Evolutionary conservation across 1,140 invertebrate species (phyloP), one percentile per base, ranked within the genome.

Genomic region (Caenorhabditis latens): DNA sequence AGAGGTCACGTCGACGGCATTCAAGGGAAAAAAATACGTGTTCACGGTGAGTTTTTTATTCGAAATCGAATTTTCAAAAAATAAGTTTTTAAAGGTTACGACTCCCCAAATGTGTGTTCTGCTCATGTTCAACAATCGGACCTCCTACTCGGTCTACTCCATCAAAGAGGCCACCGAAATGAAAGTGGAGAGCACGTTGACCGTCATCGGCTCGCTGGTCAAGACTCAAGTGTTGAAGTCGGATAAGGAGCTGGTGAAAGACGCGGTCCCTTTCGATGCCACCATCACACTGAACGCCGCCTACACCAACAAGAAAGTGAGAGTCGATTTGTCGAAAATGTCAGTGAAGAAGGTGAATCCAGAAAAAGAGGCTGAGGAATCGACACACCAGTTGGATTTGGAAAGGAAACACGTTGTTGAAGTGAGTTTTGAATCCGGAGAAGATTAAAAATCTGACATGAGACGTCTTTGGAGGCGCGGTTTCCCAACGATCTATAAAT

Each of bases 351-450:
- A 99, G 94, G 96, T 97, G 46, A 94, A 94, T 97, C 90, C 98
- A 0, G 65, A 48, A 97, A 93, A 97, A 88, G 98, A 99, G 94
- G 97, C 98, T 93, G 97, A 99, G 93, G 95, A 32, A 32, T 32
- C 32, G 32, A 32, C 32, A 32, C 32, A 32, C 32, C 32, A 1
- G 32, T 32, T 32, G 32, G 32, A 32, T 32, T 32, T 96, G 67
- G 98, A 98, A 55, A 97, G 99, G 93, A 98, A 98, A 93, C 96
- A 98, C 93, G 98, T 99, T 92, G 98, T 99, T 93, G 98, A 99
- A 93, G 98, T 99, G 94, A 94, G 98, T 83, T n/a, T 99, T 99
- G 93, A 94, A 98, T 58, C 1, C 7, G n/a, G n/a, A 4, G 6
- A 14, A 42, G 14, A 32, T 2, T 32, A 2, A 32, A 32, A 32